These are phyloP conservation scores for Echiichthys vipera DNA, from an alignment of 2,797 vertebrate species.

Conservation along the genomic window DNA sequence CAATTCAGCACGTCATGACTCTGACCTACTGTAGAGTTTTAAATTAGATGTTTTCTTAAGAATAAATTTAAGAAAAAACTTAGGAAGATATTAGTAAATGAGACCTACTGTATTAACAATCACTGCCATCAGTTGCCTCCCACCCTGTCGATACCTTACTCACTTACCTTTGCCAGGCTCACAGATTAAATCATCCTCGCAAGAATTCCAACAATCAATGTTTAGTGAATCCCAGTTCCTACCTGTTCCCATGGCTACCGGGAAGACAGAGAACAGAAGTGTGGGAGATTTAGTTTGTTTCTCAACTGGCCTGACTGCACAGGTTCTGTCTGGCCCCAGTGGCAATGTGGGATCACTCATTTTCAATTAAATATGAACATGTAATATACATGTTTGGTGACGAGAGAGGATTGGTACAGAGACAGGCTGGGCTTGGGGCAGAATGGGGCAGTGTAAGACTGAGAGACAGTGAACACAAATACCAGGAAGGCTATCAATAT, in stretches of 20 bases:
- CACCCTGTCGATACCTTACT: conserved; percentile 25
- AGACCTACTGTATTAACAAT: too few species aligned
- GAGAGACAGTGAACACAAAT: neutral
- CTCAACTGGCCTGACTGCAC: conserved; percentile 2
- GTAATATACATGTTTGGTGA: neutral
- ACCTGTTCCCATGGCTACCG: conserved; percentile 71
- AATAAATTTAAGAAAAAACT: too few species aligned
- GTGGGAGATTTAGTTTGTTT: conserved; percentile 36
- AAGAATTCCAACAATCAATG: conserved; percentile 51
- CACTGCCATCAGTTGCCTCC: conserved; percentile 47
- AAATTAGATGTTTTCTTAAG: too few species aligned
- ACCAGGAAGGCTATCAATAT: conserved; percentile 4
- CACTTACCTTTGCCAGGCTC: conserved; percentile 1
- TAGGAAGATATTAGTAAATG: too few species aligned
- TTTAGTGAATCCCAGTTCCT: conserved; percentile 45
- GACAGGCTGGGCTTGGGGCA: neutral
- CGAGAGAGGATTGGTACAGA: neutral
- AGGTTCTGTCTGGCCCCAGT: neutral
- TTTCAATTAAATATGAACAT: neutral
- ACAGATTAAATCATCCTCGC: conserved; percentile 40
- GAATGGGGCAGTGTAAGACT: neutral
- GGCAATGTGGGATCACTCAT: neutral
- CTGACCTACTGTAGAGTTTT: too few species aligned
- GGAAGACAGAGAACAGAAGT: conserved; percentile 30
- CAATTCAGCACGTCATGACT: too few species aligned